Percentiles rank a stretch among this genome's conserved stretches.
These are phyloP conservation scores for Trachemys scripta DNA, from an alignment of 2,113 vertebrate species.

Conservation along the genomic window DNA sequence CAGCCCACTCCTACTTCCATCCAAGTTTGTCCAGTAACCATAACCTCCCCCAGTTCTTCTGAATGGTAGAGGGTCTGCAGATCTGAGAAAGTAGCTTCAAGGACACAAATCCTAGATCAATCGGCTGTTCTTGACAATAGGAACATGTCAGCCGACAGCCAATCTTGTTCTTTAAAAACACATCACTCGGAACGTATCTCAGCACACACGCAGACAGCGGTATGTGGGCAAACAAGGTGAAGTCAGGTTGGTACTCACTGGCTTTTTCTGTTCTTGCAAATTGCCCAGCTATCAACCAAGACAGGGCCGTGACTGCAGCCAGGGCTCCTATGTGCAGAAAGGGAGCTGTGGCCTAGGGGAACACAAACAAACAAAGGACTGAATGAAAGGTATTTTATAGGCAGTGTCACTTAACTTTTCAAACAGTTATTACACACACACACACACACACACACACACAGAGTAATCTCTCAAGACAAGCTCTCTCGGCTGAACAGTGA, in stretches of 20 bases:
- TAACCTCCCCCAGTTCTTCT: background rate
- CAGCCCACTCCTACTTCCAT: background rate
- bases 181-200: background rate
- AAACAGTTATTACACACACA: background rate
- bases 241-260: slow-evolving; percentile 81
- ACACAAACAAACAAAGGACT: background rate
- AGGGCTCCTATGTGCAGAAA: slow-evolving; percentile 96
- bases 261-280: slow-evolving; percentile 89
- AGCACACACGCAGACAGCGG: background rate
- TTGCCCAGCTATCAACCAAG: slow-evolving; percentile 94
- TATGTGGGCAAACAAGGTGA: background rate
- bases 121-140: background rate
- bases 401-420: background rate
- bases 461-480: background rate
- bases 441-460: no score
- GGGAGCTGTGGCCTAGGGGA: slow-evolving; percentile 91
- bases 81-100: background rate
- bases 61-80: background rate
- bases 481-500: fast-evolving
- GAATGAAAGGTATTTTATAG: background rate
- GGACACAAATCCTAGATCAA: background rate
- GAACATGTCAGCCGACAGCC: background rate
- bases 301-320: slow-evolving; percentile 86
- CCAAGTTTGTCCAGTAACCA: background rate
- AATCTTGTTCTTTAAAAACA: background rate